These are phyloP conservation scores for Gadopsis marmoratus DNA, from an alignment of 2,797 vertebrate species.

Conservation along the genomic window DNA sequence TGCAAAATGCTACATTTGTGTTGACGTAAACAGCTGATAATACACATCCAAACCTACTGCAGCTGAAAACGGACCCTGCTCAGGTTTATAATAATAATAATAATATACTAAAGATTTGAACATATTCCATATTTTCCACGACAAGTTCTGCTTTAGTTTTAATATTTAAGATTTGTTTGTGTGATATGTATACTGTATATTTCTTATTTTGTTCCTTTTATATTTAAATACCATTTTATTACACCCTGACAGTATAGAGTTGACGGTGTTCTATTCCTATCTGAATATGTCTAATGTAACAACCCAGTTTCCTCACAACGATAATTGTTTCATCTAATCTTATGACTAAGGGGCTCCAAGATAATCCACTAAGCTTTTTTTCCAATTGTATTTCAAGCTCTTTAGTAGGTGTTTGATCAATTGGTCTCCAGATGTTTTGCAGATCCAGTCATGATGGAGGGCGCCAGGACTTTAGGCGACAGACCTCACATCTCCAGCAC, in stretches of 20 bases:
- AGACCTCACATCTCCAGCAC: conserved; percentile 27
- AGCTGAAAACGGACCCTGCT: not conserved
- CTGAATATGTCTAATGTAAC: conserved; percentile 22
- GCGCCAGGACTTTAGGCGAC: conserved; percentile 23
- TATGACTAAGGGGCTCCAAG: conserved; percentile 24
- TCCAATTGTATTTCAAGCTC: conserved; percentile 45
- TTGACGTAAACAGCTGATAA: not conserved
- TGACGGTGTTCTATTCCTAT: conserved; percentile 13
- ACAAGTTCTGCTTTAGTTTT: not conserved
- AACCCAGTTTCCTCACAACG: conserved; percentile 25
- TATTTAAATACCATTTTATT: not conserved
- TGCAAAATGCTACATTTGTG: not conserved
- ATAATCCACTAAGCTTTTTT: conserved; percentile 38
- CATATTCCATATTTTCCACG: not conserved
- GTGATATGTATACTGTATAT: no score
- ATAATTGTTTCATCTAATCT: conserved; percentile 53
- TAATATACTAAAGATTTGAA: no score
- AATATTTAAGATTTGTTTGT: not conserved
- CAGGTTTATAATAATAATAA: not conserved
- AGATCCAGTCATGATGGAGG: conserved; percentile 42
- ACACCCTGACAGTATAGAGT: not conserved
- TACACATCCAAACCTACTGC: not conserved
- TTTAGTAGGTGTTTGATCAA: conserved; percentile 52
- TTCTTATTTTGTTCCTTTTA: not conserved
- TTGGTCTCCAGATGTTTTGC: conserved; percentile 49